Base-by-base conservation (phyloP, 2,113 vertebrate species). In the Toxotes chatareus region DNA sequence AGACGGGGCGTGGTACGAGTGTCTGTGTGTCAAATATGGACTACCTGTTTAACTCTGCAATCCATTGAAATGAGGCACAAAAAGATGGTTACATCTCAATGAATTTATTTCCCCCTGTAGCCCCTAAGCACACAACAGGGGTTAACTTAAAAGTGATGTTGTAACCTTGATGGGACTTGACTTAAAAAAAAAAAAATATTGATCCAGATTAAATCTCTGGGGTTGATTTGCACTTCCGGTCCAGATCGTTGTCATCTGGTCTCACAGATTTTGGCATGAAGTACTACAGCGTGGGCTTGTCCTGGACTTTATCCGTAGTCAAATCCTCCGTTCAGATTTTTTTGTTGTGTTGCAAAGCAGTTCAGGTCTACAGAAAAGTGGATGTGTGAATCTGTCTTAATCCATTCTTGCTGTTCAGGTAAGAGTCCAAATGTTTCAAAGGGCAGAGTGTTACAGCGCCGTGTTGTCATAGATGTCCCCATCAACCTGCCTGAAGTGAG, bases 211-310 rank as follows among this genome's bases (percentile, higher is more conserved):
- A 77, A 62, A 70, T 42, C 19, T 89, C 85, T 86, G 86, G 82
- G 60, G 16, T 87, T n/a, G 47, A 84, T 84, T 90, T 90, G 88
- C 91, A 84, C 91, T 91, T 90, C 80, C 10, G 32, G 71, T 82
- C 84, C 83, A 76, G 91, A 62, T 85, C 13, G 1, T 1, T 8
- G 49, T 51, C 38, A 44, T 78, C 71, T 62, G 89, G 75, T 49
- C 56, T 80, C 46, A 38, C 61, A 68, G 73, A 64, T 70, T 27
- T 86, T 63, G 74, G 76, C 81, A 80, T 83, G 77, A 89, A 87
- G 80, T 79, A 72, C 73, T 57, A 31, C 74, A 69, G 51, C 12
- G 73, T 27, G 63, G 79, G 73, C 73, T 73, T 2, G 19, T 56
- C 46, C 61, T 59, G 61, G 19, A 66, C 69, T 59, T 27, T 4